phyloP scores from a whole-genome alignment of 2,888 invertebrate genomes.

The Aproaerema taeniolella region DNA sequence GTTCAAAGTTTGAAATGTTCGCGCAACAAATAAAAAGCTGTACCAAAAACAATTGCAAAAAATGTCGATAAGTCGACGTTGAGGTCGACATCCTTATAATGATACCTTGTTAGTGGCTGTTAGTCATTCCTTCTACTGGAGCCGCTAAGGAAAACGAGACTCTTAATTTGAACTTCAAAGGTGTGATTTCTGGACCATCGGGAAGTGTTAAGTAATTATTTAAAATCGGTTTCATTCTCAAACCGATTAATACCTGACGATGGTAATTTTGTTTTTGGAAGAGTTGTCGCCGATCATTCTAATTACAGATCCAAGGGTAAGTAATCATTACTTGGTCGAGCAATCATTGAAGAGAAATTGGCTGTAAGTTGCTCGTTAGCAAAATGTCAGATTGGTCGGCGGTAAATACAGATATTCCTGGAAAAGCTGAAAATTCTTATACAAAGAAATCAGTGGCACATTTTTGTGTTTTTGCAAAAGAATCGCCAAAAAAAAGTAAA shows the following conservation, averaged over 20 bases:
- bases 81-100: constrained; percentile 65
- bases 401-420: background rate
- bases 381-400: constrained; percentile 1
- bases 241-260: constrained; percentile 37
- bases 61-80: constrained; percentile 48
- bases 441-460: background rate
- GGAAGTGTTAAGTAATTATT: constrained; percentile 68
- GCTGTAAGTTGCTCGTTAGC: constrained; percentile 9
- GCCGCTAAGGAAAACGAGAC: constrained; percentile 51
- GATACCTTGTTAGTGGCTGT: constrained; percentile 68
- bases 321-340: constrained; percentile 13
- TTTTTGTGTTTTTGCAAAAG: background rate
- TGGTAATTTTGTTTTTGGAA: constrained; percentile 37
- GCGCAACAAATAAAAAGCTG: constrained; percentile 6
- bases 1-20: constrained; percentile 16
- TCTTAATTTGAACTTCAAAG: constrained; percentile 64
- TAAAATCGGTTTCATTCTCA: constrained; percentile 42
- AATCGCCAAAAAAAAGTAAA: background rate
- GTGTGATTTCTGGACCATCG: constrained; percentile 62
- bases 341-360: constrained; percentile 12
- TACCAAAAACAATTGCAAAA: constrained; percentile 42
- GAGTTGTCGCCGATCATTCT: constrained; percentile 36
- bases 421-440: constrained; percentile 2
- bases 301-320: constrained; percentile 17
- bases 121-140: constrained; percentile 54